Conservation (phyloP, 1,140 invertebrate species). For the fruit fly (Drosophila melanogaster) region DNA sequence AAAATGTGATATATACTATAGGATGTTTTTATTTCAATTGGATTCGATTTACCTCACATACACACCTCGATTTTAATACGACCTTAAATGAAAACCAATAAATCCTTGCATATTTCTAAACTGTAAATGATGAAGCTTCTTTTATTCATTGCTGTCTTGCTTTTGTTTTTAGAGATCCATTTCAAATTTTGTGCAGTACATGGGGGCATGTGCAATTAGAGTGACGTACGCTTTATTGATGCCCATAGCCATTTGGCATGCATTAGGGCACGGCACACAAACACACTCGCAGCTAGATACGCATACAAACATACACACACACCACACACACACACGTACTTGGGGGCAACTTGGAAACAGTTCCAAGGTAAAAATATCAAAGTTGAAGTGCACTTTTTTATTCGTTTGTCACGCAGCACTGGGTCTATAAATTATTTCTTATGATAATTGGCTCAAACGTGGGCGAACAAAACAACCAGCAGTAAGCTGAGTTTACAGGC, state of each 20-base stretch:
- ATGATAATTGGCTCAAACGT: conserved; percentile 74
- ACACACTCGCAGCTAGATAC: conserved; percentile 3
- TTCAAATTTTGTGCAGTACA: conserved; percentile 1
- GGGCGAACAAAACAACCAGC: conserved; percentile 51
- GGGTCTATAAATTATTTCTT: conserved; percentile 73
- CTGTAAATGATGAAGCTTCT: too few relatives aligned
- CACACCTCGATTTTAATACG: too few relatives aligned
- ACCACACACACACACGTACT: conserved; percentile 9
- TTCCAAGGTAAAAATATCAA: conserved; percentile 78
- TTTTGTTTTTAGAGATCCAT: background rate
- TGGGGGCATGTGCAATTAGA: conserved; percentile 67
- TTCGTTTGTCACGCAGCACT: conserved; percentile 61
- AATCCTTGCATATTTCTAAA: too few relatives aligned
- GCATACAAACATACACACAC: background rate
- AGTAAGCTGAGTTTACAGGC: conserved; percentile 16
- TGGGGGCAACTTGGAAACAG: conserved; percentile 26
- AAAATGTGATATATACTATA: too few relatives aligned
- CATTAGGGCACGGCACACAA: conserved; percentile 60
- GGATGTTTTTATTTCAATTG: too few relatives aligned
- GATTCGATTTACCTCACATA: too few relatives aligned
- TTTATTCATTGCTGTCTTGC: background rate
- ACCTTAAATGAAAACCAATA: too few relatives aligned
- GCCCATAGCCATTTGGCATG: conserved; percentile 76
- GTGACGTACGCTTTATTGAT: conserved; percentile 81
- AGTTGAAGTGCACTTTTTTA: conserved; percentile 74